Conservation (phyloP, 2,113 vertebrate species). For the Seriola rivoliana region DNA sequence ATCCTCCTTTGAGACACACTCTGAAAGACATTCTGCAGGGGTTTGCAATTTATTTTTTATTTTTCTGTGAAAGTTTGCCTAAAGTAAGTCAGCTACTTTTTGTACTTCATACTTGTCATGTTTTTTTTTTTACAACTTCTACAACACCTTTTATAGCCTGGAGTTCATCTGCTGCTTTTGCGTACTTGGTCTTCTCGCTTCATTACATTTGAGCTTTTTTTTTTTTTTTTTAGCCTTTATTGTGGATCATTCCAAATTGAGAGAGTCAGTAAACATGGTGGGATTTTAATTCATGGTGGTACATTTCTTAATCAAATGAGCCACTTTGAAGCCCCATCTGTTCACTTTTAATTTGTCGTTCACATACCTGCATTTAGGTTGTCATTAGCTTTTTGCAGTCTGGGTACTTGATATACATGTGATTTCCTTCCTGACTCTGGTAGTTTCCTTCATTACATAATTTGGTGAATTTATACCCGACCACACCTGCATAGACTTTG, state of each 20-base stretch:
- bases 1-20: background rate
- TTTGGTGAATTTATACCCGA: background rate
- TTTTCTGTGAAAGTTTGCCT: slow-evolving; percentile 8
- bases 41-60: background rate
- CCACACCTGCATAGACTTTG: background rate
- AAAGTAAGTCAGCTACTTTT: slow-evolving; percentile 4
- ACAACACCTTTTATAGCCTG: slow-evolving; percentile 20
- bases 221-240: slow-evolving; percentile 11
- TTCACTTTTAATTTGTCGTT: slow-evolving; percentile 31
- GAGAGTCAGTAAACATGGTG: slow-evolving; percentile 23
- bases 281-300: slow-evolving; percentile 20
- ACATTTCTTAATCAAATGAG: slow-evolving; percentile 21
- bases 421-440: background rate
- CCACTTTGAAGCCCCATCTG: background rate
- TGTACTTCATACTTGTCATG: background rate
- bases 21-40: background rate
- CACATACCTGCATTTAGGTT: slow-evolving; percentile 13
- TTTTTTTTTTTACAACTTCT: slow-evolving; percentile 27
- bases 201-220: slow-evolving; percentile 22
- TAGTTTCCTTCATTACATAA: slow-evolving; percentile 1
- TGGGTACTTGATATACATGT: slow-evolving; percentile 10
- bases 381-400: slow-evolving; percentile 6
- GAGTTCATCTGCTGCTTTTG: slow-evolving; percentile 13
- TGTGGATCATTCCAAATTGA: slow-evolving; percentile 11
- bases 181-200: background rate